Evolutionary conservation across 2,888 invertebrate species (phyloP).

Genomic region (Hypomecis atomaria): DNA sequence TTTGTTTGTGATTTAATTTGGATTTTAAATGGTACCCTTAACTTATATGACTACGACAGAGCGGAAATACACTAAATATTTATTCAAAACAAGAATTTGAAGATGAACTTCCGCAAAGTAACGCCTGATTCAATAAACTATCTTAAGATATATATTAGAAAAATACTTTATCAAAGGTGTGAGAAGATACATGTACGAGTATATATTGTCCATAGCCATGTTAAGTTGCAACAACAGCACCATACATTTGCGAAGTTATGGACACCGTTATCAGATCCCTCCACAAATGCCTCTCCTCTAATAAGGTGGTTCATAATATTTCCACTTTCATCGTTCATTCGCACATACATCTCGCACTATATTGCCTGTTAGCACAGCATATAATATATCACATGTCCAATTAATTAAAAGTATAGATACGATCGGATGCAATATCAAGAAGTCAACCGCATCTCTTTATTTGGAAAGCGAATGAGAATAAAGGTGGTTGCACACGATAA

Average conservation of each 20-base stretch:
- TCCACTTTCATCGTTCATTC: slow-evolving; percentile 29
- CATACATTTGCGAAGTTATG: slow-evolving; percentile 11
- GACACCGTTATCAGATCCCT: slow-evolving; percentile 15
- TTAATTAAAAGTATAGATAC: slow-evolving; percentile 48
- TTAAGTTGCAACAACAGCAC: background rate
- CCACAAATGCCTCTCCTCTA: slow-evolving; percentile 8
- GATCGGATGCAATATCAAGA: slow-evolving; percentile 23
- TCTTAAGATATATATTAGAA: no score
- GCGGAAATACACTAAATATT: no score
- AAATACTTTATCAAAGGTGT: no score
- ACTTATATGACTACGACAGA: no score
- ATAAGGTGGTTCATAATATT: slow-evolving; percentile 24
- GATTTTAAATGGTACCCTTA: no score
- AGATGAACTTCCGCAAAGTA: no score
- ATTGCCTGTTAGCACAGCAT: slow-evolving; percentile 9
- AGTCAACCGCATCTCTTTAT: slow-evolving; percentile 23
- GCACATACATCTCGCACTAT: slow-evolving; percentile 18
- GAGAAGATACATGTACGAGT: no score
- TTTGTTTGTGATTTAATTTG: no score
- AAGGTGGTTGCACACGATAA: no score
- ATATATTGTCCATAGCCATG: no score
- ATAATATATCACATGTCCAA: slow-evolving; percentile 31
- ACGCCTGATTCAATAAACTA: no score
- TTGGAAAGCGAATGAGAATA: background rate
- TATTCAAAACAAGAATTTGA: no score